phyloP scores from a whole-genome alignment of 2,797 vertebrate species.

The Galago senegalensis region DNA sequence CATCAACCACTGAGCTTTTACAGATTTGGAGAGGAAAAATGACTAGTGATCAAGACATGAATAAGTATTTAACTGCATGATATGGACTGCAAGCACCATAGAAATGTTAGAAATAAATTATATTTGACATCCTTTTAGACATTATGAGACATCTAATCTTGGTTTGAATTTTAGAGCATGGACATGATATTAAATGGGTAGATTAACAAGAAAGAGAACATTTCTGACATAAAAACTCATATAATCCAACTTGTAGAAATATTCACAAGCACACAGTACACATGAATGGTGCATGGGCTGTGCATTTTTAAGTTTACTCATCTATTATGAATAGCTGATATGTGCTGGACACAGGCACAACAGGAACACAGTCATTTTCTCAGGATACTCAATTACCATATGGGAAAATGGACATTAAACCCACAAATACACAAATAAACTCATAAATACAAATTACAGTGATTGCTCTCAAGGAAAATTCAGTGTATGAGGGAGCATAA shows the following conservation, averaged over 20 bases:
- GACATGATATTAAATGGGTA: neutral
- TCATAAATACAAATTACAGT: neutral
- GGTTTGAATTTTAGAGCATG: neutral
- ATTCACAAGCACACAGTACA: neutral
- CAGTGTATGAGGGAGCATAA: neutral
- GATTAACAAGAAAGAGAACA: neutral
- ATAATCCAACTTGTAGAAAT: neutral
- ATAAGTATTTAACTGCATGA: neutral
- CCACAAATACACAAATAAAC: neutral
- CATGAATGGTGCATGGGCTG: neutral
- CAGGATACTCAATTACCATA: neutral
- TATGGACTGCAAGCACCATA: neutral
- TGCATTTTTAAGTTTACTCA: neutral
- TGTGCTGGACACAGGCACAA: neutral
- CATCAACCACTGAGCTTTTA: neutral
- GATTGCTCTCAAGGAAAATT: neutral
- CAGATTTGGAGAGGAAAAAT: neutral
- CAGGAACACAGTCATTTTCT: neutral
- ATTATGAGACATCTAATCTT: neutral
- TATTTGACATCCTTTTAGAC: neutral
- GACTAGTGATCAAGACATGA: neutral
- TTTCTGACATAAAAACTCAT: neutral
- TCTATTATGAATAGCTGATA: neutral
- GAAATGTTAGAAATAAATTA: neutral
- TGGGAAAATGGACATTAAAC: neutral